These are phyloP conservation scores for Sarcophaga caerulescens DNA, from an alignment of 2,888 invertebrate genomes.

Conservation along the genomic window DNA sequence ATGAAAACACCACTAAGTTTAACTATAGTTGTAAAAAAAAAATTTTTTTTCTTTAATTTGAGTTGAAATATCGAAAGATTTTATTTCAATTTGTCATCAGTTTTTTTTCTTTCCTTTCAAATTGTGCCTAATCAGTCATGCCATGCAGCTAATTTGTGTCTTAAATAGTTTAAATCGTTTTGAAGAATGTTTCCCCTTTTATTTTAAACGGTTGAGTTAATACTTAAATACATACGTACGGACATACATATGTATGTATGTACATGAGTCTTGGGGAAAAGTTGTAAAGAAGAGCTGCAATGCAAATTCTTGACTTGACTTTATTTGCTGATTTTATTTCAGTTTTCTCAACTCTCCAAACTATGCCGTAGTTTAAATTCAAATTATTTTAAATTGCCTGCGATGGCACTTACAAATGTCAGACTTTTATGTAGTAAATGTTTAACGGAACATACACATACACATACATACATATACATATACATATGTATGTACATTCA, in stretches of 20 bases:
- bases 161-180: not conserved
- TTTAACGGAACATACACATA: not conserved
- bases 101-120: not conserved
- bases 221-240: not conserved
- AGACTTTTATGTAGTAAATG: conserved; percentile 31
- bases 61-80: too few relatives aligned
- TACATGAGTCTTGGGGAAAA: not conserved
- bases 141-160: not conserved
- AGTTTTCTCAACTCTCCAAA: not conserved
- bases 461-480: not conserved
- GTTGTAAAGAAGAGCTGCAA: not conserved
- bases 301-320: conserved; percentile 5
- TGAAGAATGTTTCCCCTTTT: not conserved
- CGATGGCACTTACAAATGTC: conserved; percentile 56
- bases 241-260: not conserved
- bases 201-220: not conserved
- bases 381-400: conserved; percentile 51
- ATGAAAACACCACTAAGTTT: too few relatives aligned
- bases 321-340: not conserved
- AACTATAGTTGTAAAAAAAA: too few relatives aligned
- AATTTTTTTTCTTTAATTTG: too few relatives aligned
- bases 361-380: conserved; percentile 5
- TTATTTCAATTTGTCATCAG: too few relatives aligned
- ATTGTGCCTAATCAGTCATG: not conserved
- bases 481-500: not conserved